Conservation (phyloP, 2,113 vertebrate species). For the Indicator maculatus region DNA sequence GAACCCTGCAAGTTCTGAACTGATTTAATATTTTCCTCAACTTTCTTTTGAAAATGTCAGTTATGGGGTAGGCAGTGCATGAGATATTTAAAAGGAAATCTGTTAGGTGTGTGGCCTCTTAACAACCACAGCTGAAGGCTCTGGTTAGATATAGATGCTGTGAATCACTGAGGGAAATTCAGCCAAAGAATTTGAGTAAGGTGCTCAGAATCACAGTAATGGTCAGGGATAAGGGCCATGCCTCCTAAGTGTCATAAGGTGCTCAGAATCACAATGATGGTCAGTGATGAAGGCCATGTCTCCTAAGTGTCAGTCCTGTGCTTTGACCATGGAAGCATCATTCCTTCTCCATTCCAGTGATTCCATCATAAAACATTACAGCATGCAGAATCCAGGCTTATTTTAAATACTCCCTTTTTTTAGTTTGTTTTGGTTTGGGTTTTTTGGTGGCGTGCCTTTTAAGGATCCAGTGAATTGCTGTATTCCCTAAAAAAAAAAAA, state of each 20-base stretch:
- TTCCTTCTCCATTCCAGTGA: not conserved
- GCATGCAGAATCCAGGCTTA: not conserved
- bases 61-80: not conserved
- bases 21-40: not conserved
- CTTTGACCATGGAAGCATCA: not conserved
- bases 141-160: not conserved
- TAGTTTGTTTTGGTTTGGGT: not conserved
- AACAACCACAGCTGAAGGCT: not conserved
- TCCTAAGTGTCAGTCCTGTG: not conserved
- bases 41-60: not conserved
- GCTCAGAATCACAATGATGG: not conserved
- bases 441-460: not conserved
- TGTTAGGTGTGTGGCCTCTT: not conserved
- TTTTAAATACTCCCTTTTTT: not conserved
- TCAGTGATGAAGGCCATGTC: too few relatives aligned
- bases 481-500: not conserved
- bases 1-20: not conserved
- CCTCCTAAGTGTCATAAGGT: not conserved
- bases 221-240: too few relatives aligned
- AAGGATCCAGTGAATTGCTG: not conserved
- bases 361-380: not conserved
- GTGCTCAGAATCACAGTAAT: not conserved
- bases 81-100: not conserved
- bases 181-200: not conserved
- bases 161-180: not conserved